Base-by-base conservation (phyloP, 2,797 vertebrate species). In the Tenualosa ilisha region DNA sequence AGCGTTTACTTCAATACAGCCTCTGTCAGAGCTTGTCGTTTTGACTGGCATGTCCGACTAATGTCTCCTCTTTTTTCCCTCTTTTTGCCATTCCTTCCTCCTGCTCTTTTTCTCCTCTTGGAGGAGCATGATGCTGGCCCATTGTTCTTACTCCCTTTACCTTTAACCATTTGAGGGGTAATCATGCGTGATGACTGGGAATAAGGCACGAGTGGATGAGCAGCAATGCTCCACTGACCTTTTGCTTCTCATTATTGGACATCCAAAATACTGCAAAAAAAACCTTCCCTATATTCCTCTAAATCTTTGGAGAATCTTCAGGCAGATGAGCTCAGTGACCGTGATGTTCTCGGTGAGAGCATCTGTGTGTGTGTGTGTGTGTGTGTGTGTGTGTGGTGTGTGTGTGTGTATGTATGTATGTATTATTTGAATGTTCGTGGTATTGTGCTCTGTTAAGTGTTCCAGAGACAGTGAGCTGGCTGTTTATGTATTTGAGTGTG, bases 151-250 rank as follows among this genome's bases (percentile, higher is more conserved):
- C 72, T 84, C 84, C 59, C 86, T 86, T 89, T 95, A 94, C 93
- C 93, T 95, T 95, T 94, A 94, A 94, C 93, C 94, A 93, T 94
- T 93, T 93, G 90, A 89, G 90, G 89, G 92, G 94, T 95, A 95
- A 95, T 95, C 95, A 95, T 92, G 92, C 95, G 91, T 94, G 92
- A 94, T 91, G 89, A 90, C 90, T 87, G 89, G 91, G 93, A 92
- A 95, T 96, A 95, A 89, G 83, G 90, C 93, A 95, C 91, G 93
- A 95, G 89, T 95, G 94, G 94, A 94, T 94, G 94, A 95, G 92
- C 95, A 94, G 93, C 92, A 94, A 95, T 95, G 94, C 93, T 95
- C 93, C 91, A 93, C 91, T 95, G 94, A 96, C 95, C 94, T 94
- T 95, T 94, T 94, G 92, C 92, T 92, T 92, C 94, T 95, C 93